phyloP scores from a whole-genome alignment of 2,113 vertebrate genomes.

The Columba janthina region DNA sequence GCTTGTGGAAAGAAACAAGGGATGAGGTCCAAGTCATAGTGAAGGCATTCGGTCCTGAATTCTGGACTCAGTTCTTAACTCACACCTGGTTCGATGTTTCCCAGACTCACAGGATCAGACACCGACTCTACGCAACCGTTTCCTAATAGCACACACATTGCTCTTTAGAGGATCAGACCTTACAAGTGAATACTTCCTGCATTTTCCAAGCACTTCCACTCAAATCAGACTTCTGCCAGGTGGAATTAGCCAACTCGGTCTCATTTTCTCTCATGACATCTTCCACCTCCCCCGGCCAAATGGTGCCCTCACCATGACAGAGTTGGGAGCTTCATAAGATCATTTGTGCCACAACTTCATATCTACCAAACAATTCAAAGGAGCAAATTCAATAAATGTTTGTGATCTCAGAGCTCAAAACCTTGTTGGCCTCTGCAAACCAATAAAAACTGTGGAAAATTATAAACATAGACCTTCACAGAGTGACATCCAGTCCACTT shows the following conservation, averaged over 20 bases:
- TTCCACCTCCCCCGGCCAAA: too few species aligned
- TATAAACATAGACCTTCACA: not conserved
- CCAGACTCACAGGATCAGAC: rapidly evolving
- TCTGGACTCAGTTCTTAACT: not conserved
- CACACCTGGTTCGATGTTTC: not conserved
- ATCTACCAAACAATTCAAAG: not conserved
- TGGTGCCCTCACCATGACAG: rapidly evolving
- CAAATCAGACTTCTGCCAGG: not conserved
- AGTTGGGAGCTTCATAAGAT: rapidly evolving
- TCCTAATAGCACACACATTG: not conserved
- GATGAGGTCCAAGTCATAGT: not conserved
- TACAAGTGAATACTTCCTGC: not conserved
- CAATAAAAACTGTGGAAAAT: not conserved
- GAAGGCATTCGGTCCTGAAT: not conserved
- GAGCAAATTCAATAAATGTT: not conserved
- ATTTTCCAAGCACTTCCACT: not conserved
- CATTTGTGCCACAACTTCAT: not conserved
- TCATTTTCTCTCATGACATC: not conserved
- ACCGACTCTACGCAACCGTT: not conserved
- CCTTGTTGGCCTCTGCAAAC: not conserved
- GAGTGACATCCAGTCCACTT: not conserved
- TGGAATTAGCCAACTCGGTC: not conserved
- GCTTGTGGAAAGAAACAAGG: not conserved
- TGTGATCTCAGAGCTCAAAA: not conserved
- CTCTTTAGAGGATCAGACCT: not conserved